These are phyloP conservation scores for Anoncus sp. DNA, from an alignment of 2,888 invertebrate species.

Conservation along the genomic window DNA sequence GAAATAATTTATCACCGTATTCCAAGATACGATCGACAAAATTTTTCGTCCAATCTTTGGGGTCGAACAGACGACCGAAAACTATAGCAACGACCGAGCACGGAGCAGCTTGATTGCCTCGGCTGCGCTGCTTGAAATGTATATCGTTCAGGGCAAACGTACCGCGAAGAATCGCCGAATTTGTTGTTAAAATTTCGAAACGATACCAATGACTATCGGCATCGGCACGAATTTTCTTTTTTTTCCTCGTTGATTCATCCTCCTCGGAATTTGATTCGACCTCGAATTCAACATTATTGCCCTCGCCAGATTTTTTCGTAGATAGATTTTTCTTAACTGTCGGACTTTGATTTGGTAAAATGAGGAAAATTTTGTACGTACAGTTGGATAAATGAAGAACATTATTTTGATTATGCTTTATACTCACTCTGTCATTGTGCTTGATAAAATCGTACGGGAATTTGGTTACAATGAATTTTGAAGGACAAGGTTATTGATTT, in stretches of 20 bases:
- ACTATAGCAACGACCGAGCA: constrained; percentile 74
- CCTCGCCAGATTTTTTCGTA: not conserved
- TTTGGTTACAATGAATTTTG: constrained; percentile 26
- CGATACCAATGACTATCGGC: constrained; percentile 69
- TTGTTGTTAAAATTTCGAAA: constrained; percentile 70
- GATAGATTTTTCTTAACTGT: constrained; percentile 1
- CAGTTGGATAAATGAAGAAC: not conserved
- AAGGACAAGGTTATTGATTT: not conserved
- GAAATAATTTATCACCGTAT: constrained; percentile 75
- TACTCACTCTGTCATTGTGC: constrained; percentile 33
- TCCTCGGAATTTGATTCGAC: not conserved
- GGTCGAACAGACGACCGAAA: constrained; percentile 73
- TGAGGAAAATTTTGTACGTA: not conserved
- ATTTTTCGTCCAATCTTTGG: constrained; percentile 73
- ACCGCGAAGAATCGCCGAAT: constrained; percentile 73
- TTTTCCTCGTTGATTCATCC: constrained; percentile 6
- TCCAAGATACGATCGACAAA: constrained; percentile 73
- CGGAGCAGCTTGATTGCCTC: constrained; percentile 75
- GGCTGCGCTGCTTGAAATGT: constrained; percentile 74
- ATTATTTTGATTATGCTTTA: not conserved
- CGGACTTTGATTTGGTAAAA: constrained; percentile 1
- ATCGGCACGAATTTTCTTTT: not conserved
- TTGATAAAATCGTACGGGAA: not conserved
- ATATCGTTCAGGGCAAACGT: constrained; percentile 71
- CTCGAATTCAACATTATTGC: not conserved